A percentile compares a stretch with the other conserved stretches of the same genome.
phyloP scores from a whole-genome alignment of 2,113 vertebrate genomes.

The Thomomys bottae region DNA sequence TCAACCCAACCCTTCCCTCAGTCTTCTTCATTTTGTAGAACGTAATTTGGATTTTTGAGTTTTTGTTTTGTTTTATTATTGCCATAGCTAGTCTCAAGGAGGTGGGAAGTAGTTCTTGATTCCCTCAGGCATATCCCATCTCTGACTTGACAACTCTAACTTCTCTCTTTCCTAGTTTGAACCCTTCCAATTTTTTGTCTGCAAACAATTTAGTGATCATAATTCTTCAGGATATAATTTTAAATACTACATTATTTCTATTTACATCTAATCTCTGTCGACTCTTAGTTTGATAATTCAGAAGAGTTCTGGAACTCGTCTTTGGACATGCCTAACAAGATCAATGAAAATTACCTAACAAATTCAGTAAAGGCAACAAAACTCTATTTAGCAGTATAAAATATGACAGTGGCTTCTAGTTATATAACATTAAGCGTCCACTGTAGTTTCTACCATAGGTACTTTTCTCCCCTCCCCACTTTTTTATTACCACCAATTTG shows the following conservation, averaged over 20 bases:
- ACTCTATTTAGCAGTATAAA: neutral
- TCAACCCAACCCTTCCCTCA: no score
- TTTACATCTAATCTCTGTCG: constrained; percentile 1
- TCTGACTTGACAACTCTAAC: neutral
- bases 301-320: constrained; percentile 27
- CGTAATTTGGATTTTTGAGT: no score
- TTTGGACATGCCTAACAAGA: neutral
- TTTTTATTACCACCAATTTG: no score
- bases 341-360: constrained; percentile 42
- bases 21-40: no score
- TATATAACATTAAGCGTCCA: neutral
- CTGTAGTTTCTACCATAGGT: neutral
- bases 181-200: neutral
- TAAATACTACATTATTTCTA: neutral
- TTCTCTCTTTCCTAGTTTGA: neutral
- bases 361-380: constrained; percentile 47
- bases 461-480: no score
- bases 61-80: no score
- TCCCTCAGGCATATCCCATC: neutral
- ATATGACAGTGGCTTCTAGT: constrained; percentile 15
- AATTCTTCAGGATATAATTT: neutral
- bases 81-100: neutral
- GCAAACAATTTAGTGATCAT: neutral
- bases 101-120: neutral
- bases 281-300: constrained; percentile 38